These are phyloP conservation scores for Polyploca ridens DNA, from an alignment of 2,888 invertebrate genomes.

Conservation along the genomic window DNA sequence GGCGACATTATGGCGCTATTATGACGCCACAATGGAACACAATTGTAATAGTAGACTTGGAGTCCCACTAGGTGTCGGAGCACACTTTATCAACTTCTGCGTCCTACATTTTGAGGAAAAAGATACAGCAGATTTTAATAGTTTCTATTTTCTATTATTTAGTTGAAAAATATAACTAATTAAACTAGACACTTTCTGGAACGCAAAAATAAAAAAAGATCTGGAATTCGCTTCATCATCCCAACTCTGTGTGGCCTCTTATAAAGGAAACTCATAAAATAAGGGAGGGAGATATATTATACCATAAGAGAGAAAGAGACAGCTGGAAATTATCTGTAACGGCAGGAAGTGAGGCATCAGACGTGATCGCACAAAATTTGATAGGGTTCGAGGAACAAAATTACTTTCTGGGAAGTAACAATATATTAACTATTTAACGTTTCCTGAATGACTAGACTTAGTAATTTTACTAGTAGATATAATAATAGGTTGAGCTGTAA, in stretches of 20 bases:
- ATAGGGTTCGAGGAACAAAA: slow-evolving; percentile 28
- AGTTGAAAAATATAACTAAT: no score
- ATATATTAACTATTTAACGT: not conserved
- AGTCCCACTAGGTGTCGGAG: no score
- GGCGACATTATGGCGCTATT: no score
- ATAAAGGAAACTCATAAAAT: slow-evolving; percentile 31
- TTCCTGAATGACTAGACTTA: not conserved
- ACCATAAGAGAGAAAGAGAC: slow-evolving; percentile 11
- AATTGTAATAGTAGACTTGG: no score
- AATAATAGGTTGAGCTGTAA: no score
- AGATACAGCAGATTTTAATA: no score
- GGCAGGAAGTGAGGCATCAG: slow-evolving; percentile 55
- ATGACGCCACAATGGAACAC: no score
- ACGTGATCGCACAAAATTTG: slow-evolving; percentile 53
- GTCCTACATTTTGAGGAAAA: no score
- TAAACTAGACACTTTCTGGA: no score
- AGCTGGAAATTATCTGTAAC: slow-evolving; percentile 9
- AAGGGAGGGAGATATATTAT: slow-evolving; percentile 16
- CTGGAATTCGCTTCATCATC: slow-evolving; percentile 36
- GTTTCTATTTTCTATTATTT: no score
- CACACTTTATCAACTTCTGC: no score
- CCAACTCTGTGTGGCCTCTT: slow-evolving; percentile 39
- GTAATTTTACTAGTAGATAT: no score
- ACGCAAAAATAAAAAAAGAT: not conserved
- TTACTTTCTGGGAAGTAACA: slow-evolving; percentile 18